phyloP scores from a whole-genome alignment of 2,888 invertebrate species.

The Rhagonycha fulva region DNA sequence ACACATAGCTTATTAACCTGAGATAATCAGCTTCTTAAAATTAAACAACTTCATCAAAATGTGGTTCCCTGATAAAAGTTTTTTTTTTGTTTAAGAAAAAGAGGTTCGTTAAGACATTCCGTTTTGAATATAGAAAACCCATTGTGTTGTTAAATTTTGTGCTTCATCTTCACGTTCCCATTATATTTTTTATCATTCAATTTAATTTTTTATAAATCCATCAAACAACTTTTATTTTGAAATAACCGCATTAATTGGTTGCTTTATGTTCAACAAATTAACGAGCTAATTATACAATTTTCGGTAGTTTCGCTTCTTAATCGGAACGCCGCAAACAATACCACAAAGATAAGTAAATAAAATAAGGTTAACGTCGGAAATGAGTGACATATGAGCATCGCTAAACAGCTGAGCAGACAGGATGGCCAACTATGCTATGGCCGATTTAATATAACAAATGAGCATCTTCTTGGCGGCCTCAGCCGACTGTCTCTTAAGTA shows the following conservation, averaged over 20 bases:
- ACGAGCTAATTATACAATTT: neutral
- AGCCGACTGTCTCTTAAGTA: constrained; percentile 48
- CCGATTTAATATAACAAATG: constrained; percentile 58
- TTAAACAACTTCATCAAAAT: constrained; percentile 22
- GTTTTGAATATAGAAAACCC: neutral
- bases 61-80: neutral
- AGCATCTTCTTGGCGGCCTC: constrained; percentile 52
- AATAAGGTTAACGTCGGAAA: constrained; percentile 53
- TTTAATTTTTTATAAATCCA: neutral
- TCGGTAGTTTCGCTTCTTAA: neutral
- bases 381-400: constrained; percentile 57
- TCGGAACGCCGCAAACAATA: constrained; percentile 15
- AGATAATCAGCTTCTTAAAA: constrained; percentile 25
- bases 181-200: neutral
- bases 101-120: neutral
- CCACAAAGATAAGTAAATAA: constrained; percentile 17
- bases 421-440: constrained; percentile 55
- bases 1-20: constrained; percentile 26
- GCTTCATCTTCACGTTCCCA: neutral
- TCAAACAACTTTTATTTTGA: neutral
- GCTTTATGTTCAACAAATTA: neutral
- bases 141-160: neutral
- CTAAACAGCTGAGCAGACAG: constrained; percentile 57
- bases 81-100: neutral
- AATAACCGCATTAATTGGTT: neutral